Conservation (phyloP, 2,113 vertebrate genomes). For the Osmerus eperlanus region DNA sequence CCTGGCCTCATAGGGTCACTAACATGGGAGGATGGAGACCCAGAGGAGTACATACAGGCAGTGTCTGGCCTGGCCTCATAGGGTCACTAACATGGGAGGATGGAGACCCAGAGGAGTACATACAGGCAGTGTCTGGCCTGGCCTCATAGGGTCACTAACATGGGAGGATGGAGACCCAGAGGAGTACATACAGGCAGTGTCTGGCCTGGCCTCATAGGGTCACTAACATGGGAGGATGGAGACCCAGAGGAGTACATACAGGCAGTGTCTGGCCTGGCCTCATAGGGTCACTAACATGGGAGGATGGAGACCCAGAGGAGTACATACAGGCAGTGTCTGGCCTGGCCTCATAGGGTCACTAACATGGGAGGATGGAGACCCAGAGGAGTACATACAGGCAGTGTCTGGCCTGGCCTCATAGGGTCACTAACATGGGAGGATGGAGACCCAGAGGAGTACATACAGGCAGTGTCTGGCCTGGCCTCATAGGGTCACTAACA, state of each 20-base stretch:
- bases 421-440: constrained; percentile 11
- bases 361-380: constrained; percentile 2
- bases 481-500: constrained; percentile 19
- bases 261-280: constrained; percentile 20
- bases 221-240: constrained; percentile 9
- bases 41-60: constrained; percentile 13
- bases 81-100: constrained; percentile 11
- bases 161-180: neutral
- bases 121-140: constrained; percentile 12
- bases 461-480: constrained; percentile 12
- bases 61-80: constrained; percentile 18
- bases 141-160: constrained; percentile 19
- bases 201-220: constrained; percentile 18
- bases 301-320: constrained; percentile 12
- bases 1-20: constrained; percentile 19
- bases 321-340: constrained; percentile 14
- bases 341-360: constrained; percentile 19
- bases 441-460: constrained; percentile 19
- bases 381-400: constrained; percentile 13
- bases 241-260: constrained; percentile 14
- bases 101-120: constrained; percentile 19
- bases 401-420: constrained; percentile 18
- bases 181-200: constrained; percentile 16
- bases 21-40: constrained; percentile 2
- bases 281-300: constrained; percentile 10